Evolutionary conservation across 2,888 invertebrate genomes (phyloP), one percentile per base, ranked within the genome.

Genomic region (Physocephala rufipes): DNA sequence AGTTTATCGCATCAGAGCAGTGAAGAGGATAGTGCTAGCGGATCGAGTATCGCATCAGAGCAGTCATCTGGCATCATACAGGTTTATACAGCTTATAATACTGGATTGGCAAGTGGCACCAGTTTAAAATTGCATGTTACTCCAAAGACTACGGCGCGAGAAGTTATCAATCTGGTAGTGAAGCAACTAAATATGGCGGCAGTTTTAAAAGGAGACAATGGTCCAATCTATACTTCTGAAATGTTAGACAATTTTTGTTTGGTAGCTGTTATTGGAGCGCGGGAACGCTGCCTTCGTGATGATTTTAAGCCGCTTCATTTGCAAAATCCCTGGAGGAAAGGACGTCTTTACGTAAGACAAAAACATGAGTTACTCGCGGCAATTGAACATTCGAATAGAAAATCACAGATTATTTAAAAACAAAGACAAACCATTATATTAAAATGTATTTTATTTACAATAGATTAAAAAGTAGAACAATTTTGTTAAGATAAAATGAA

Each of bases 1-100:
- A 82, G 78, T 73, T 74, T 81, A 12, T 77, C 79, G 16, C 80
- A 80, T 4, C 84, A 83, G 61, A 82, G 79, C 72, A 83, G 84
- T 66, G 84, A 84, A 64, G 84, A 84, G 70, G 82, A 82, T 43
- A 79, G 79, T 0, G 79, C 82, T 67, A 79, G 82, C 73, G 79
- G 81, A 47, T 80, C 80, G 67, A 81, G 80, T 67, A 70, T 81
- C 16, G 76, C 78, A 69, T 72, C 78, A 2, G 79, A 82, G 26
- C 78, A 76, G 21, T 63, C 70, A 3, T 80, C 86, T 0, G 85
- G 85, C 30, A 86, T 86, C 9, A 87, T 91, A 45, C 91, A 97
- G 89, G 96, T 99, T 9, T 97, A 93, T 82, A 97, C 97, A 7
- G 97, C 98, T 0, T 99, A 98, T 85, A 95, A 97, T 78, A 97